These are phyloP conservation scores for Novumbra hubbsi DNA, from an alignment of 2,797 vertebrate species.

Conservation along the genomic window DNA sequence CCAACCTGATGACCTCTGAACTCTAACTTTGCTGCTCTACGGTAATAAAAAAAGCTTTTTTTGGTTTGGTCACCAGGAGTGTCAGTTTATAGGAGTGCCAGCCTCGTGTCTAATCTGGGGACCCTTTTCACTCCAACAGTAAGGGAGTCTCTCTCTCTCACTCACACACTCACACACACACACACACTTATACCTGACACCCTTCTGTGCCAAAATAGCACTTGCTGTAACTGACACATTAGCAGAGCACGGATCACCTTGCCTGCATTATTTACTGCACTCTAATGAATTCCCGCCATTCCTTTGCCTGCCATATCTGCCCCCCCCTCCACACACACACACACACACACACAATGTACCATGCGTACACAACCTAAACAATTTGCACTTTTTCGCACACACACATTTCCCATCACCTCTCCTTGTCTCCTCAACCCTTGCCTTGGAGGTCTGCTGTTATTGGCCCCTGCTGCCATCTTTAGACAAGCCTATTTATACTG, in stretches of 20 bases:
- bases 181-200: neutral
- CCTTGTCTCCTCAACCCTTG: neutral
- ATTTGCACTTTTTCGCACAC: neutral
- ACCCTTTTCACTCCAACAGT: conserved; percentile 27
- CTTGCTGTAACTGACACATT: conserved; percentile 44
- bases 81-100: conserved; percentile 40
- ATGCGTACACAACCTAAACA: neutral
- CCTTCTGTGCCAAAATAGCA: conserved; percentile 31
- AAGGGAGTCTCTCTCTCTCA: neutral
- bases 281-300: conserved; percentile 24
- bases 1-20: conserved; percentile 52
- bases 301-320: conserved; percentile 24
- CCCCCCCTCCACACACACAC: conserved; percentile 7
- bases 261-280: conserved; percentile 24
- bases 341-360: conserved; percentile 6
- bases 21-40: conserved; percentile 54
- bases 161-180: neutral
- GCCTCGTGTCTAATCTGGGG: conserved; percentile 42
- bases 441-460: neutral
- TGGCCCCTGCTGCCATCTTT: neutral
- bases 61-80: neutral
- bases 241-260: conserved; percentile 9
- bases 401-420: neutral
- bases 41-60: conserved; percentile 48
- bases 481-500: conserved; percentile 32